Conservation (phyloP, 1,140 invertebrate genomes). For the Linepithema humile region DNA sequence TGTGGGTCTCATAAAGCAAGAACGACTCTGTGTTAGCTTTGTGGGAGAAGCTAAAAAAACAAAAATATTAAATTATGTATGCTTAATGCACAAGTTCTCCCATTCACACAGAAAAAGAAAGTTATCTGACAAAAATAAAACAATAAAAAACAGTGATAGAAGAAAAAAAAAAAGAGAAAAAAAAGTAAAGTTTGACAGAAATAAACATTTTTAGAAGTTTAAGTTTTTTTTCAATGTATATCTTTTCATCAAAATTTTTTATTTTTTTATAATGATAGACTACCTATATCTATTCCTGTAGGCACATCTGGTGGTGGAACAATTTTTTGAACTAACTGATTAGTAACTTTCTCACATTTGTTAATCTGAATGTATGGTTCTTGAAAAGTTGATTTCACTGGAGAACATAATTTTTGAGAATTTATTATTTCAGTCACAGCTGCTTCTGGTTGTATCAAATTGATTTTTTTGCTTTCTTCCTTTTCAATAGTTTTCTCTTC, state of each 20-base stretch:
- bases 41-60: slow-evolving; percentile 61
- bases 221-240: background rate
- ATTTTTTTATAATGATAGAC: slow-evolving; percentile 1
- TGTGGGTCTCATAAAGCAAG: slow-evolving; percentile 79
- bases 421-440: background rate
- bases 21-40: slow-evolving; percentile 76
- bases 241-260: slow-evolving; percentile 11
- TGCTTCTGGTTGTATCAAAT: background rate
- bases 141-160: no score
- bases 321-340: slow-evolving; percentile 6
- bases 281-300: slow-evolving; percentile 27
- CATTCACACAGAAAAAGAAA: no score
- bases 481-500: background rate
- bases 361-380: background rate
- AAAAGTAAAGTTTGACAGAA: no score
- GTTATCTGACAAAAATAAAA: no score
- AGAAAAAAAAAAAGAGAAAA: no score
- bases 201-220: slow-evolving; percentile 5
- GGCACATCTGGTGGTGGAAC: background rate
- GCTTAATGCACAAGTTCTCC: background rate
- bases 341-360: background rate
- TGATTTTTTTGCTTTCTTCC: slow-evolving; percentile 9
- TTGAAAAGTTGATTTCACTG: background rate
- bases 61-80: slow-evolving; percentile 20
- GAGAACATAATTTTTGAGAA: background rate